A percentile compares a stretch with the other conserved stretches of the same genome.
These are phyloP conservation scores for Phymastichus coffea DNA, from an alignment of 1,140 invertebrate species.

Conservation along the genomic window DNA sequence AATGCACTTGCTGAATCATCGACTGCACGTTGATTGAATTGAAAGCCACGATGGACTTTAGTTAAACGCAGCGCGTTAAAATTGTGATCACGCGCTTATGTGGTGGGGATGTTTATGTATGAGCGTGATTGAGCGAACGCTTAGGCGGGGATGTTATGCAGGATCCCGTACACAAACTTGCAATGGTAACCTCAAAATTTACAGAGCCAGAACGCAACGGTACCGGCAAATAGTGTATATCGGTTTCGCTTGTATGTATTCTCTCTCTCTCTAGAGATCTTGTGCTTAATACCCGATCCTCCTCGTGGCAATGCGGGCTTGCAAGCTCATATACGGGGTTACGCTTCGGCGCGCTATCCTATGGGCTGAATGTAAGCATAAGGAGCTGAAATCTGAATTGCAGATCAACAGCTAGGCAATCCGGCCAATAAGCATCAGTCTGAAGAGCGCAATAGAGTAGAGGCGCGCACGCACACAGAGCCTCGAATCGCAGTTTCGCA, in stretches of 20 bases:
- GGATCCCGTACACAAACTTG: too few relatives aligned
- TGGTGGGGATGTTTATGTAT: not conserved
- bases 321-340: not conserved
- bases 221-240: slow-evolving; percentile 23
- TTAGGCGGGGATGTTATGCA: too few relatives aligned
- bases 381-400: slow-evolving; percentile 48
- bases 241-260: slow-evolving; percentile 38
- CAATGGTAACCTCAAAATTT: too few relatives aligned
- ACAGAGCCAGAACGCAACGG: too few relatives aligned
- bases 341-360: not conserved
- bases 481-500: slow-evolving; percentile 43
- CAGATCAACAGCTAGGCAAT: slow-evolving; percentile 37
- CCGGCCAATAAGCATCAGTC: slow-evolving; percentile 22
- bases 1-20: too few relatives aligned
- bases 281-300: slow-evolving; percentile 40
- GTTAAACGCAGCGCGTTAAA: too few relatives aligned
- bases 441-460: too few relatives aligned
- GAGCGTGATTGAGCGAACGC: not conserved
- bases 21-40: too few relatives aligned
- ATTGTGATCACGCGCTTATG: not conserved
- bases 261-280: too few relatives aligned
- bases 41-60: too few relatives aligned
- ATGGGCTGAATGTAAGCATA: slow-evolving; percentile 37
- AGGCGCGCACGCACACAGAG: not conserved
- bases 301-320: slow-evolving; percentile 27